These are phyloP conservation scores for Colletes collaris DNA, from an alignment of 2,888 invertebrate genomes.

Conservation along the genomic window DNA sequence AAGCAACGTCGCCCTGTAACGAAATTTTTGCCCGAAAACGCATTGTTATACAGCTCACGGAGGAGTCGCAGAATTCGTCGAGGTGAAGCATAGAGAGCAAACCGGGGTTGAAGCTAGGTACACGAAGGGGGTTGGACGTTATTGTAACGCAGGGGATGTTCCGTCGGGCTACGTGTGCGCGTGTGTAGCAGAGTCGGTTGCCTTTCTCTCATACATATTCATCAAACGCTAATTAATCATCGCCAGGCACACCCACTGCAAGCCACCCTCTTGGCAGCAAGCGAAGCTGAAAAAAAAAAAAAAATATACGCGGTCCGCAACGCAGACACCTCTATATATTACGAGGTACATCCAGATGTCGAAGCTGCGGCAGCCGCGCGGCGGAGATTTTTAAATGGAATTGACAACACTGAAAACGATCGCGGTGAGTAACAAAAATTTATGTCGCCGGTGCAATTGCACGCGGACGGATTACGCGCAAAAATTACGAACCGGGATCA, in stretches of 20 bases:
- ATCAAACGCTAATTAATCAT: conserved; percentile 83
- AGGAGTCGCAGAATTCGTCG: conserved; percentile 67
- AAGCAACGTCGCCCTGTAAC: conserved; percentile 49
- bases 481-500: conserved; percentile 25
- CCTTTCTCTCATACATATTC: conserved; percentile 82
- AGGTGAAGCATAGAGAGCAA: conserved; percentile 56
- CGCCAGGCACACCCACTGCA: conserved; percentile 76
- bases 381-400: conserved; percentile 64
- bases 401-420: conserved; percentile 49
- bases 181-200: conserved; percentile 64
- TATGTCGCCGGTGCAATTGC: conserved; percentile 34
- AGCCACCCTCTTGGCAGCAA: conserved; percentile 65
- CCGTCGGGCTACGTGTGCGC: conserved; percentile 33
- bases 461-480: conserved; percentile 21
- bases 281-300: conserved; percentile 34
- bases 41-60: conserved; percentile 77
- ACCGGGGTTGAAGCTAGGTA: conserved; percentile 59
- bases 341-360: conserved; percentile 65
- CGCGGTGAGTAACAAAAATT: conserved; percentile 48
- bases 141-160: conserved; percentile 70
- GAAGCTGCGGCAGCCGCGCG: conserved; percentile 43
- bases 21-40: conserved; percentile 59
- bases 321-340: conserved; percentile 67
- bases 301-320: conserved; percentile 54
- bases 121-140: conserved; percentile 68